phyloP scores from a whole-genome alignment of 2,888 invertebrate species.

The Holacanthella duospinosa region DNA sequence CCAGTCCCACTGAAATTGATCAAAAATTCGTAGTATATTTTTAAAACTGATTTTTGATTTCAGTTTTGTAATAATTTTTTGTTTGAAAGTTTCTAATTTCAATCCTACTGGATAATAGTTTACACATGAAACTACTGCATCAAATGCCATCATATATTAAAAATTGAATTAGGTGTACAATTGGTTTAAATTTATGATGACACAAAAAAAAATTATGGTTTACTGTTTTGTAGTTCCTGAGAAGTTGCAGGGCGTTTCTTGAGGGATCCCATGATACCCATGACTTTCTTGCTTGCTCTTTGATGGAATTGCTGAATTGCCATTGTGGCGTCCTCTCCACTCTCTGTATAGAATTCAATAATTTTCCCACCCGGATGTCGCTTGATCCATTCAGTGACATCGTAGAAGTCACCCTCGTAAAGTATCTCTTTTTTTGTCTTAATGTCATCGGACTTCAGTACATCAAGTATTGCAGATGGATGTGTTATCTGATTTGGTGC shows the following conservation, averaged over 20 bases:
- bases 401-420: slow-evolving; percentile 23
- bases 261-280: slow-evolving; percentile 22
- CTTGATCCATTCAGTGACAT: slow-evolving; percentile 24
- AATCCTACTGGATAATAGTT: too few relatives aligned
- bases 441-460: background rate
- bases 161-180: background rate
- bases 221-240: background rate
- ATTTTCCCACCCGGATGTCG: slow-evolving; percentile 25
- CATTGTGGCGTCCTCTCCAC: slow-evolving; percentile 22
- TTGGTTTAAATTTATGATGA: too few relatives aligned
- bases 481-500: too few relatives aligned
- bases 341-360: slow-evolving; percentile 21
- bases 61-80: too few relatives aligned
- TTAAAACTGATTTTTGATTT: background rate
- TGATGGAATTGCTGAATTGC: slow-evolving; percentile 24
- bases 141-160: background rate
- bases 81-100: background rate
- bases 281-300: slow-evolving; percentile 20
- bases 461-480: too few relatives aligned
- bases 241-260: slow-evolving; percentile 16
- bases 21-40: background rate
- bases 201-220: background rate
- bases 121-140: background rate
- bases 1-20: slow-evolving; percentile 11
- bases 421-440: slow-evolving; percentile 18